These are phyloP conservation scores for Athripsodes cinereus DNA, from an alignment of 2,888 invertebrate species.

Conservation along the genomic window DNA sequence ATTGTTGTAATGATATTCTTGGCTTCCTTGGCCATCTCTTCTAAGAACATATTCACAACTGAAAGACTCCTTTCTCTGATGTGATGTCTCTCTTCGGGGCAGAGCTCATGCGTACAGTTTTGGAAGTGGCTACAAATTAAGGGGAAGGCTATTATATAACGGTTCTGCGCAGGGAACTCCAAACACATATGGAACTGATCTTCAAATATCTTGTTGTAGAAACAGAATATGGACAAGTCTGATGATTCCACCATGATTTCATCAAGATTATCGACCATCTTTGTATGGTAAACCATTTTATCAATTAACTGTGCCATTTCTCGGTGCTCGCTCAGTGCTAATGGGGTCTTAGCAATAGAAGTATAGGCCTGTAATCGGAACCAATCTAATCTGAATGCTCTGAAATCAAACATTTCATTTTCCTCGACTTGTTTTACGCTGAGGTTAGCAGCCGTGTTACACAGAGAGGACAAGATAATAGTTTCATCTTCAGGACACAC, in stretches of 20 bases:
- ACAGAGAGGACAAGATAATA: conserved; percentile 86
- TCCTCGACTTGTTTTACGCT: conserved; percentile 95
- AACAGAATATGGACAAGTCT: conserved; percentile 96
- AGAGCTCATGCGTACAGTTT: conserved; percentile 95
- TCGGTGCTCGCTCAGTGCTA: conserved; percentile 75
- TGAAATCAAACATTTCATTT: conserved; percentile 92
- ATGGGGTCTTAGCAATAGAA: conserved; percentile 74
- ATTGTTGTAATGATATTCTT: conserved; percentile 98
- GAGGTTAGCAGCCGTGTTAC: conserved; percentile 78
- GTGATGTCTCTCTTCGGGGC: conserved; percentile 96
- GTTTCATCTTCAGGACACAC: conserved; percentile 93
- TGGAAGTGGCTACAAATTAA: conserved; percentile 97
- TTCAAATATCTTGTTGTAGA: conserved; percentile 94
- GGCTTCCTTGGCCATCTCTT: conserved; percentile 98
- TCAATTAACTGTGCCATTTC: conserved; percentile 90
- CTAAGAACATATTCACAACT: conserved; percentile 94
- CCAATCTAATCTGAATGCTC: conserved; percentile 95
- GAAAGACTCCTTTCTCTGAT: conserved; percentile 92
- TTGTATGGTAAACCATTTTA: conserved; percentile 93
- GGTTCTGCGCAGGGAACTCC: conserved; percentile 97
- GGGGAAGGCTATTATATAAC: conserved; percentile 97
- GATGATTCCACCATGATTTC: conserved; percentile 96
- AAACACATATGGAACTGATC: conserved; percentile 98
- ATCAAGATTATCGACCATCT: conserved; percentile 96
- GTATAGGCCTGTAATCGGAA: conserved; percentile 92